phyloP scores from a whole-genome alignment of 2,797 vertebrate species.

The Eulemur coronatus region DNA sequence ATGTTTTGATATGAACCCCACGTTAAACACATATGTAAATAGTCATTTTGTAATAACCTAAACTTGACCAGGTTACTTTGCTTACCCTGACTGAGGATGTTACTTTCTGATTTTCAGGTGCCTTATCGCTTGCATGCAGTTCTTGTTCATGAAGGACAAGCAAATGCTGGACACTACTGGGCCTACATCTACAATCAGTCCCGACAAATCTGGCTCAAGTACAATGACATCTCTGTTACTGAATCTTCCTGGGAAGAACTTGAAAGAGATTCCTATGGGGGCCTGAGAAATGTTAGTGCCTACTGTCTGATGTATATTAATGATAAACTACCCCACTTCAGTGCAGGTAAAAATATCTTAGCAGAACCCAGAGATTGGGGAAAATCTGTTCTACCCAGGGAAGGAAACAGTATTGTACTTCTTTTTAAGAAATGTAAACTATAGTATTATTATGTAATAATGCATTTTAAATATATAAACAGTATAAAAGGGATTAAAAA shows the following conservation, averaged over 20 bases:
- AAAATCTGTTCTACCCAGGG: neutral
- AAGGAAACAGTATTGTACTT: neutral
- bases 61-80: neutral
- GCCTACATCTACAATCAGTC: slow-evolving; percentile 93
- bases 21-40: neutral
- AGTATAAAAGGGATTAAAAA: neutral
- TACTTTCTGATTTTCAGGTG: slow-evolving; percentile 84
- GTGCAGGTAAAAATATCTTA: slow-evolving; percentile 85
- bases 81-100: neutral
- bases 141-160: slow-evolving; percentile 97
- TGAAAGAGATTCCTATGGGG: slow-evolving; percentile 95
- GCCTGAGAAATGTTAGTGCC: slow-evolving; percentile 95
- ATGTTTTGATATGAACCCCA: neutral
- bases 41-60: neutral
- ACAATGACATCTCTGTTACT: slow-evolving; percentile 94
- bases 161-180: slow-evolving; percentile 98
- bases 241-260: slow-evolving; percentile 97
- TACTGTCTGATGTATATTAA: slow-evolving; percentile 99
- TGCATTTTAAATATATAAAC: neutral
- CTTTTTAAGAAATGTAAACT: neutral
- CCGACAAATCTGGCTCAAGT: slow-evolving; percentile 94
- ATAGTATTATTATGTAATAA: neutral
- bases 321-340: slow-evolving; percentile 84
- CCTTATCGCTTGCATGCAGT: slow-evolving; percentile 96
- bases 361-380: neutral